phyloP scores from a whole-genome alignment of 1,140 invertebrate species.

The Drosophila prosaltans region DNA sequence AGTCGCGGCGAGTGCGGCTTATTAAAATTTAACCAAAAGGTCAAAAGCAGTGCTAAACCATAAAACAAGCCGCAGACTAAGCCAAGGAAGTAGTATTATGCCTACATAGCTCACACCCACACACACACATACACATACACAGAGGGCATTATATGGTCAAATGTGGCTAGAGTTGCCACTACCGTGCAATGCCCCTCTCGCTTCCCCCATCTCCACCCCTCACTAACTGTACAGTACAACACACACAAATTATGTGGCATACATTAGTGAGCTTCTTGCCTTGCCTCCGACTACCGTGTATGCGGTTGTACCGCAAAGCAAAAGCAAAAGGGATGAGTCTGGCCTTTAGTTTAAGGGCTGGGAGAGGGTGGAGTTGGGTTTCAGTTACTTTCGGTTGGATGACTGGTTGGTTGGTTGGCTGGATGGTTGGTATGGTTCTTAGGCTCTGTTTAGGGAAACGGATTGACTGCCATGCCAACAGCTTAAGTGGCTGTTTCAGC shows the following conservation, averaged over 20 bases:
- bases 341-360: background rate
- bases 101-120: conserved; percentile 35
- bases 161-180: conserved; percentile 38
- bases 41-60: conserved; percentile 78
- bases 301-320: conserved; percentile 46
- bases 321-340: conserved; percentile 1
- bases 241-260: conserved; percentile 75
- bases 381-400: conserved; percentile 5
- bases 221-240: conserved; percentile 22
- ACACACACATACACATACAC: conserved; percentile 16
- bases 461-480: conserved; percentile 79
- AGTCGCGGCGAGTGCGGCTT: conserved; percentile 39
- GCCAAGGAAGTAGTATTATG: conserved; percentile 20
- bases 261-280: conserved; percentile 54
- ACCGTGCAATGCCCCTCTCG: background rate
- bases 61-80: conserved; percentile 79
- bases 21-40: conserved; percentile 78
- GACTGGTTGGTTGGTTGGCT: conserved; percentile 17
- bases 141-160: conserved; percentile 42
- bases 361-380: background rate
- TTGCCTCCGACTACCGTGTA: conserved; percentile 3
- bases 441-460: conserved; percentile 62
- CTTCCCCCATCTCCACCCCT: background rate
- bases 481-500: conserved; percentile 73
- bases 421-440: conserved; percentile 30